Evolutionary conservation across 2,797 vertebrate genomes (phyloP), one percentile per base, ranked within the genome.

Genomic region (Limosa lapponica): DNA sequence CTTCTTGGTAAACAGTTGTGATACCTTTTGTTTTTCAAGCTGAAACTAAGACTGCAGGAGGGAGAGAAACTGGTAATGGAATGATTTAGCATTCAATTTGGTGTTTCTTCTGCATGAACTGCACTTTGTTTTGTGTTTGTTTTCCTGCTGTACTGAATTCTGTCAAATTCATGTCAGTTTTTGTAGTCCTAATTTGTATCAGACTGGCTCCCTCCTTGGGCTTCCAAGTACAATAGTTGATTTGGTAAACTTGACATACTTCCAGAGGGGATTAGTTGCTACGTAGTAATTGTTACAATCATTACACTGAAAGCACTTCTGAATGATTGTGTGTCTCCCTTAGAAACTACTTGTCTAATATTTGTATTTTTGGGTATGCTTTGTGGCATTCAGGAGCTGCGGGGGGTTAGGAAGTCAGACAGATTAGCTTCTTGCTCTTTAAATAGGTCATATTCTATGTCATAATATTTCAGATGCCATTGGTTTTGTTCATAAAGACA

Each of bases 131-230:
- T 19, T 75, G 58, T 66, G 25, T 67, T 89, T 78, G 25, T 15
- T 82, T 94, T 93, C 87, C 73, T 90, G 73, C 66, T 93, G 25
- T 39, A 27, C 39, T 74, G 52, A 78, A 70, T 73, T 93, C 52
- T 93, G 78, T 90, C 44, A 59, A 54, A 82, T 80, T 84, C 41
- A 3, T 39, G 71, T 82, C 37, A 54, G 43, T 77, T 94, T 94
- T 82, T 84, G 71, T 71, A 87, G 61, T 46, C 17, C 27, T 82
- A 25, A 58, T 84, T n/a, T 0, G 0, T 44, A 39, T 71, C 67
- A 77, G 54, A 6, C 34, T 36, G 58, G 49, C 43, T 93, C 24
- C 37, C 51, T 90, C 23, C 62, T 70, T 70, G 67, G 62, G 62
- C 52, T 66, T 79, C 41, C 11, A 32, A 83, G 51, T 65, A 62